Percentiles rank a stretch among this genome's conserved stretches.
Conservation (phyloP, 2,888 invertebrate species). For the Lacanobia wlatinum region DNA sequence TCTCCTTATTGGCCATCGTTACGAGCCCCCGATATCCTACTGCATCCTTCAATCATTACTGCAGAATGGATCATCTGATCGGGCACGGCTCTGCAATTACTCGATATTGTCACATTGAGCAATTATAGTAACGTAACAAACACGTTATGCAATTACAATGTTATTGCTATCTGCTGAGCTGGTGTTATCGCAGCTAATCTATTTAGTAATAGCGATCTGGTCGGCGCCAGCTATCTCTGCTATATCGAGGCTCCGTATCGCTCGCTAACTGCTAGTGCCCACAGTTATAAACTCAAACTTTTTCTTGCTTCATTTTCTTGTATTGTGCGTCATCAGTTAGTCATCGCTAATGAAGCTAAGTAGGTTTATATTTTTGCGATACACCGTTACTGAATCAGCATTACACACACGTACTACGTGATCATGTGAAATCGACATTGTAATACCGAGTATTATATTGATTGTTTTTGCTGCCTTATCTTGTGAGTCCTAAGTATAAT, state of each 20-base stretch:
- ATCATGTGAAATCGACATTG: constrained; percentile 41
- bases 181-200: constrained; percentile 45
- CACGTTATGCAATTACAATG: constrained; percentile 31
- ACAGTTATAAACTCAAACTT: constrained; percentile 41
- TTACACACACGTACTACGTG: constrained; percentile 53
- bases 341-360: constrained; percentile 63
- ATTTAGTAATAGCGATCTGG: constrained; percentile 24
- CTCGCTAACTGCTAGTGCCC: constrained; percentile 36
- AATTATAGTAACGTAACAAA: constrained; percentile 22
- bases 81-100: not conserved
- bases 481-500: constrained; percentile 12
- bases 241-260: constrained; percentile 13
- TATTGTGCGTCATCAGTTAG: constrained; percentile 64
- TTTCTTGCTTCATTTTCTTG: too few species aligned
- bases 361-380: constrained; percentile 60
- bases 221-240: constrained; percentile 17
- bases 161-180: constrained; percentile 30
- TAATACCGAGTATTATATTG: constrained; percentile 18
- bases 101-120: constrained; percentile 23
- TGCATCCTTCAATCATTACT: not conserved
- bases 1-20: not conserved
- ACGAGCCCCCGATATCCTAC: not conserved
- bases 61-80: not conserved
- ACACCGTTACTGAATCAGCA: constrained; percentile 63
- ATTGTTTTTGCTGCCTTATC: constrained; percentile 28